Percentiles rank a stretch among this genome's conserved stretches.
Evolutionary conservation across 2,888 invertebrate genomes (phyloP).

Genomic region (Gastracanthus pulcherrimus): DNA sequence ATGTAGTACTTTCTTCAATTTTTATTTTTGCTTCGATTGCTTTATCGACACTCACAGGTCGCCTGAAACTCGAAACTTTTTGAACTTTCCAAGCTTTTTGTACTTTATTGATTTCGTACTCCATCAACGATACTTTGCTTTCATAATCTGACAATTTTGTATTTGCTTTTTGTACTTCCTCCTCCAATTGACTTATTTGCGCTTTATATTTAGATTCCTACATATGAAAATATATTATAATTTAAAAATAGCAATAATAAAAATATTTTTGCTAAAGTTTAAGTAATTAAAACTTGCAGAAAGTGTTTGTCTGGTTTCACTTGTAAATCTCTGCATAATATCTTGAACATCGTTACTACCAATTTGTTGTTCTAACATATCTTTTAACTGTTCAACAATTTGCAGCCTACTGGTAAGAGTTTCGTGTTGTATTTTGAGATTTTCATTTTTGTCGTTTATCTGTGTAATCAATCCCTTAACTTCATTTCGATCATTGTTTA

Average conservation of each 20-base stretch:
- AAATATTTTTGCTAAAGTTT: neutral
- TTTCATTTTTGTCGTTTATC: slow-evolving; percentile 64
- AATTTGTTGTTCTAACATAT: slow-evolving; percentile 72
- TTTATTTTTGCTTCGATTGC: slow-evolving; percentile 1
- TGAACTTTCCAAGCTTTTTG: slow-evolving; percentile 68
- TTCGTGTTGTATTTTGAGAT: slow-evolving; percentile 67
- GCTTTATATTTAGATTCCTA: slow-evolving; percentile 71
- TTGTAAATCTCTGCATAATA: slow-evolving; percentile 70
- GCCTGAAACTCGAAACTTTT: slow-evolving; percentile 4
- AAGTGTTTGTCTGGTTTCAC: slow-evolving; percentile 67
- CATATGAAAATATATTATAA: slow-evolving; percentile 1
- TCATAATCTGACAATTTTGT: slow-evolving; percentile 65
- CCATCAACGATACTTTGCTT: slow-evolving; percentile 65
- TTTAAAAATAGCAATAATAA: neutral
- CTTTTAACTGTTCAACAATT: slow-evolving; percentile 71
- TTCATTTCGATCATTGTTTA: slow-evolving; percentile 61
- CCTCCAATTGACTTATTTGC: slow-evolving; percentile 68
- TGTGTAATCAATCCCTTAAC: slow-evolving; percentile 62
- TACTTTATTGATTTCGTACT: slow-evolving; percentile 66
- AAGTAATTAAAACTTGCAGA: slow-evolving; percentile 61
- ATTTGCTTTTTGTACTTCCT: slow-evolving; percentile 65
- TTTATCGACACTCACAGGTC: neutral
- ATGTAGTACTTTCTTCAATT: neutral
- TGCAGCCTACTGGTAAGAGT: slow-evolving; percentile 66
- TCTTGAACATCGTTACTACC: slow-evolving; percentile 68